Base-by-base conservation (phyloP, 2,888 invertebrate genomes). In the Cephus runcator region DNA sequence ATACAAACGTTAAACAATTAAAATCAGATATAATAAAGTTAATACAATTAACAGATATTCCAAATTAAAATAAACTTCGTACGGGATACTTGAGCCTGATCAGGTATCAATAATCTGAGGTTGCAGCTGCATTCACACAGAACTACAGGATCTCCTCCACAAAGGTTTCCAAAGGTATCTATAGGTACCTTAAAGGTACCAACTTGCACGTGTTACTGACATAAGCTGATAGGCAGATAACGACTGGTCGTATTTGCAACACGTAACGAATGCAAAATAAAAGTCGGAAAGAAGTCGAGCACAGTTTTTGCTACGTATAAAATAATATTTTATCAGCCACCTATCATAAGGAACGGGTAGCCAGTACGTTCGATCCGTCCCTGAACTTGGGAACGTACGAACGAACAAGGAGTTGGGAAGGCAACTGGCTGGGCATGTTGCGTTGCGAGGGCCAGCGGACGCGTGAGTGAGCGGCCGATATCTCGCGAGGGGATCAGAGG, bases 401-500 rank as follows among this genome's bases (percentile, higher is more conserved):
- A 71, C 69, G 77, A 74, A 77, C 75, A 73, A 35, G 71, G 82
- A 78, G 79, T 79, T 76, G 81, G 80, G 80, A 80, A 77, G 80
- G 84, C 81, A 83, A 84, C 83, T 80, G 85, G 84, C 84, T 83
- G 80, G 86, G 86, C 85, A 85, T 83, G 88, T 87, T 88, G 87
- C 83, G 84, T 81, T 82, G 84, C 85, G 84, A 84, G 88, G 88
- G 88, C 75, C 86, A 85, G 85, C 84, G 87, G 86, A 89, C 90
- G 90, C 91, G 90, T 91, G 90, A 90, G 91, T 89, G 90, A 90
- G 89, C 88, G 90, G 87, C 90, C 89, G 90, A 90, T 91, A 91
- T 91, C 91, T 91, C 88, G 86, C 87, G 88, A 90, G 91, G 91
- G 91, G 91, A 91, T 91, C 91, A 88, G 90, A 90, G 90, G 90